phyloP scores from a whole-genome alignment of 1,140 invertebrate species.

The Aradophagus sp. region DNA sequence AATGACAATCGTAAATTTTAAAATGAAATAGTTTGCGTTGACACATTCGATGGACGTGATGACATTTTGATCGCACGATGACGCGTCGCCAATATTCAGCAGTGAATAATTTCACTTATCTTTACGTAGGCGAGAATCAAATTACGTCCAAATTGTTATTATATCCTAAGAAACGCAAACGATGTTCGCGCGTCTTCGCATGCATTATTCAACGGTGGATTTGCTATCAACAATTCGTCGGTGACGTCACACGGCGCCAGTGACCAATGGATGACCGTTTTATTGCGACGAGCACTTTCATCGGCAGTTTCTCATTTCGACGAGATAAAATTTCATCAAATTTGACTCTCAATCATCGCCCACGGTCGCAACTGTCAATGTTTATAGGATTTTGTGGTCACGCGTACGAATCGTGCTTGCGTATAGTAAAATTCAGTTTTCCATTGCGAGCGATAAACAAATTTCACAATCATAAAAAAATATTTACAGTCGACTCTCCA shows the following conservation, averaged over 20 bases:
- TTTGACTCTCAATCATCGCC: conserved; percentile 68
- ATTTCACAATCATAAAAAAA: conserved; percentile 17
- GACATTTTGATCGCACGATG: too few relatives aligned
- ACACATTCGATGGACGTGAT: too few relatives aligned
- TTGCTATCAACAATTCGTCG: conserved; percentile 19
- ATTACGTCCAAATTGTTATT: too few relatives aligned
- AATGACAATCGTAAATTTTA: too few relatives aligned
- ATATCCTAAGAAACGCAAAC: too few relatives aligned
- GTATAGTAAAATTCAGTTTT: conserved; percentile 39
- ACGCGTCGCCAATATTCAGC: too few relatives aligned
- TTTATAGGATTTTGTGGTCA: conserved; percentile 69
- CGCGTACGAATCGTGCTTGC: conserved; percentile 63
- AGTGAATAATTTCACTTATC: too few relatives aligned
- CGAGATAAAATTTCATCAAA: conserved; percentile 50
- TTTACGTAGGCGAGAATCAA: too few relatives aligned
- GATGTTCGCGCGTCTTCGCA: too few relatives aligned
- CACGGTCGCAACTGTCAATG: conserved; percentile 69
- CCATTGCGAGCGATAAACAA: conserved; percentile 14
- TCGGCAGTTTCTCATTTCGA: conserved; percentile 42
- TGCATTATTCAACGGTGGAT: too few relatives aligned
- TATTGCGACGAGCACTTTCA: conserved; percentile 32
- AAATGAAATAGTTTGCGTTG: too few relatives aligned
- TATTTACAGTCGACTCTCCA: too few relatives aligned
- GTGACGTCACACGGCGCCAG: conserved; percentile 17
- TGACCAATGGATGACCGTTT: conserved; percentile 28